phyloP scores from a whole-genome alignment of 2,113 vertebrate species.

The Pithys albifrons region DNA sequence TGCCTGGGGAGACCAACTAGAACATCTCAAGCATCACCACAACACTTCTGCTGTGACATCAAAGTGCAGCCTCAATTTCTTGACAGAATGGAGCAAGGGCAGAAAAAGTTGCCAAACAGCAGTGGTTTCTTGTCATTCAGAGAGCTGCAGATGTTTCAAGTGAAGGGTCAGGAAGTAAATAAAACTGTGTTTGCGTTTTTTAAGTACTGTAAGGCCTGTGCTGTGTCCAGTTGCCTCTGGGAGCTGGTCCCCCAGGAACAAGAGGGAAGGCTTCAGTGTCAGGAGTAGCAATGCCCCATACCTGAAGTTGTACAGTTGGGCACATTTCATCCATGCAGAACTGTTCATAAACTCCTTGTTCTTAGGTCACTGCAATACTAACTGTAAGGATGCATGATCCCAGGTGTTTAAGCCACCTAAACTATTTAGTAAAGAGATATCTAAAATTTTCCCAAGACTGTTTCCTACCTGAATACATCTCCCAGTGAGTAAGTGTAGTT shows the following conservation, averaged over 20 bases:
- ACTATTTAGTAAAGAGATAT: not conserved
- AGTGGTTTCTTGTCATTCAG: not conserved
- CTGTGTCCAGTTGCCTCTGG: not conserved
- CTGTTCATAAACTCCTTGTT: not conserved
- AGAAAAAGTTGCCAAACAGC: not conserved
- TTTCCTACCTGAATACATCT: not conserved
- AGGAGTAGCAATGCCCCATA: not conserved
- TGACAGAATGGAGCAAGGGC: not conserved
- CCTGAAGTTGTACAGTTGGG: not conserved
- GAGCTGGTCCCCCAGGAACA: not conserved
- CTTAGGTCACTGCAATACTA: not conserved
- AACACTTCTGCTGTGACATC: not conserved
- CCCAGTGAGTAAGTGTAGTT: not conserved
- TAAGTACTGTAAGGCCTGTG: not conserved
- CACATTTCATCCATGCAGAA: not conserved
- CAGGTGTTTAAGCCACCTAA: not conserved
- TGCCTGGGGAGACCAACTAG: not conserved
- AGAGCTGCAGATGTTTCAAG: not conserved
- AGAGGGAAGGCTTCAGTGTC: not conserved
- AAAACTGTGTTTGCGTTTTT: not conserved
- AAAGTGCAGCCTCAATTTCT: not conserved
- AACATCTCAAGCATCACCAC: not conserved
- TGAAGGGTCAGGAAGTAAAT: not conserved
- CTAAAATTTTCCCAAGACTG: not conserved
- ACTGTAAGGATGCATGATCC: not conserved